These are phyloP conservation scores for Paguma larvata DNA, from an alignment of 2,797 vertebrate species.

Conservation along the genomic window DNA sequence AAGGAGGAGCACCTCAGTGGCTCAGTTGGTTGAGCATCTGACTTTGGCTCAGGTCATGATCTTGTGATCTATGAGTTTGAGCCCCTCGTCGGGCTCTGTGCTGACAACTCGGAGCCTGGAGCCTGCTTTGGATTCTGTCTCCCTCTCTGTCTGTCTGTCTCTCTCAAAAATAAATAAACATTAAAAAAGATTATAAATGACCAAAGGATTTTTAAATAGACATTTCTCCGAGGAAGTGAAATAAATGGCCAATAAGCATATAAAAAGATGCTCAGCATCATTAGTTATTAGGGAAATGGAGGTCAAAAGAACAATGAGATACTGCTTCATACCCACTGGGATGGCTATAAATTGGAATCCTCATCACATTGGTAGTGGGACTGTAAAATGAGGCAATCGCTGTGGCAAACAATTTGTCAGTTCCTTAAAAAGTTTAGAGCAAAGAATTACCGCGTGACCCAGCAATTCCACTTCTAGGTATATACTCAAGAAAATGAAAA, in stretches of 20 bases:
- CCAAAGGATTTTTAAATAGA: neutral
- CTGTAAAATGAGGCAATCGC: neutral
- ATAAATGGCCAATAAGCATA: neutral
- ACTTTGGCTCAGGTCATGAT: no score
- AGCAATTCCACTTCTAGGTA: neutral
- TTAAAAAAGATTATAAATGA: no score
- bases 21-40: no score
- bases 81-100: no score
- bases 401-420: neutral
- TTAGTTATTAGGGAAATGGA: neutral
- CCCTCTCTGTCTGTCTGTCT: no score
- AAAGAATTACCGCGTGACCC: neutral
- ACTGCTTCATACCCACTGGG: neutral
- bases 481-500: conserved; percentile 9
- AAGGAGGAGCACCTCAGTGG: no score
- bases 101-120: no score
- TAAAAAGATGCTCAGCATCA: neutral
- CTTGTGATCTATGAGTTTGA: no score
- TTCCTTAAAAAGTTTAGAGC: neutral
- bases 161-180: no score
- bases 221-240: neutral
- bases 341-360: neutral
- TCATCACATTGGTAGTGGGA: neutral
- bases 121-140: no score
- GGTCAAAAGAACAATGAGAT: neutral